Conservation (phyloP, 1,140 invertebrate genomes). For the Cydia pomonella region DNA sequence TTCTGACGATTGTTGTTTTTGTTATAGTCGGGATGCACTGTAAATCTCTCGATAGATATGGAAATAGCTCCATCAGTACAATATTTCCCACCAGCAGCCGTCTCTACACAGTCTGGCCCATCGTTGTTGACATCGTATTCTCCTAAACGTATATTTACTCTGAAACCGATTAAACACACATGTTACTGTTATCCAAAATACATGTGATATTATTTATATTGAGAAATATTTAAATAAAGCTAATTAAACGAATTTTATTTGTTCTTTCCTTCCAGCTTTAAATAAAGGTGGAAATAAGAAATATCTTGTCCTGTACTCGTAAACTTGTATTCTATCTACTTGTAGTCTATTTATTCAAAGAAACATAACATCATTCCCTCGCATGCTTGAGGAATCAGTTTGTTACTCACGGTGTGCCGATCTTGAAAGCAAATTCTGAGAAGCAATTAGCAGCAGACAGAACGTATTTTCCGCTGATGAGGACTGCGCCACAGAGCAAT, state of each 20-base stretch:
- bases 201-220: neutral
- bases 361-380: too few species aligned
- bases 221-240: too few species aligned
- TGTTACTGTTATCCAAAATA: slow-evolving; percentile 3
- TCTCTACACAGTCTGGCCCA: slow-evolving; percentile 50
- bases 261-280: too few species aligned
- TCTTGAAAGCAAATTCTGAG: slow-evolving; percentile 41
- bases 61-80: slow-evolving; percentile 48
- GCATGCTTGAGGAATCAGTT: neutral
- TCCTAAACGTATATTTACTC: slow-evolving; percentile 53
- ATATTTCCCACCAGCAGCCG: slow-evolving; percentile 45
- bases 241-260: too few species aligned
- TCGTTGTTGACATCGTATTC: slow-evolving; percentile 52
- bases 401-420: slow-evolving; percentile 54
- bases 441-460: slow-evolving; percentile 66
- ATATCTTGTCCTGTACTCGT: too few species aligned
- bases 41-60: slow-evolving; percentile 58
- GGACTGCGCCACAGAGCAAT: slow-evolving; percentile 58
- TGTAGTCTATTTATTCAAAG: too few species aligned
- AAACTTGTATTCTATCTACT: too few species aligned
- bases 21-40: slow-evolving; percentile 57
- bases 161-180: slow-evolving; percentile 35
- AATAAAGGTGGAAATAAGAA: too few species aligned
- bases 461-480: slow-evolving; percentile 62
- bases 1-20: slow-evolving; percentile 46